phyloP scores from a whole-genome alignment of 2,888 invertebrate genomes.

The Microctonus aethiopoides region DNA sequence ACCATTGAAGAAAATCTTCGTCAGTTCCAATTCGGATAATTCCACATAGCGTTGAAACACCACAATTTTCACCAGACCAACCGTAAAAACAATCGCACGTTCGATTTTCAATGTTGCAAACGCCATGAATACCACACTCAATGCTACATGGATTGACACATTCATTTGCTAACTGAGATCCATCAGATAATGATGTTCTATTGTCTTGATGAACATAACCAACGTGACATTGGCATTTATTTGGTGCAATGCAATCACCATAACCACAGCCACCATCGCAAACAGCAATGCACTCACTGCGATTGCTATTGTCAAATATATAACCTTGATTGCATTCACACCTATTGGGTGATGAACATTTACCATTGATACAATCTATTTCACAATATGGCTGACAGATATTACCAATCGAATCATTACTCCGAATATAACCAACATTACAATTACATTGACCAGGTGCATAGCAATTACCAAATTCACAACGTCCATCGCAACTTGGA shows the following conservation, averaged over 20 bases:
- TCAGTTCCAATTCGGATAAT: slow-evolving; percentile 24
- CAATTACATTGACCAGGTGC: slow-evolving; percentile 56
- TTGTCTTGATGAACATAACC: slow-evolving; percentile 3
- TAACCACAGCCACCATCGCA: slow-evolving; percentile 30
- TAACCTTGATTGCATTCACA: slow-evolving; percentile 34
- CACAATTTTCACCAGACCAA: slow-evolving; percentile 29
- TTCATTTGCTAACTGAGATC: background rate
- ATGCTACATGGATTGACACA: slow-evolving; percentile 29
- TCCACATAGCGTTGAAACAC: slow-evolving; percentile 32
- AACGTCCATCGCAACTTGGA: slow-evolving; percentile 54
- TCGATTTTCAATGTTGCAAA: slow-evolving; percentile 21
- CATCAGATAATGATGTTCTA: background rate
- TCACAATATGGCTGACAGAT: slow-evolving; percentile 53
- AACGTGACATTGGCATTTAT: slow-evolving; percentile 29
- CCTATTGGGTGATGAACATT: slow-evolving; percentile 30
- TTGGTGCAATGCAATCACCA: slow-evolving; percentile 37
- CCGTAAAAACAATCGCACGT: slow-evolving; percentile 36
- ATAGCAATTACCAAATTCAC: slow-evolving; percentile 53
- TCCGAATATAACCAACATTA: slow-evolving; percentile 14
- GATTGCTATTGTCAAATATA: slow-evolving; percentile 11
- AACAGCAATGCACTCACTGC: slow-evolving; percentile 33
- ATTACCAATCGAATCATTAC: slow-evolving; percentile 22
- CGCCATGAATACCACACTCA: slow-evolving; percentile 31
- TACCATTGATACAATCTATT: slow-evolving; percentile 69
- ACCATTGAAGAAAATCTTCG: slow-evolving; percentile 25